A percentile compares a stretch with the other conserved stretches of the same genome.
Evolutionary conservation across 23 tunicate species (phyloP).

Genomic region (Oikopleura albicans): DNA sequence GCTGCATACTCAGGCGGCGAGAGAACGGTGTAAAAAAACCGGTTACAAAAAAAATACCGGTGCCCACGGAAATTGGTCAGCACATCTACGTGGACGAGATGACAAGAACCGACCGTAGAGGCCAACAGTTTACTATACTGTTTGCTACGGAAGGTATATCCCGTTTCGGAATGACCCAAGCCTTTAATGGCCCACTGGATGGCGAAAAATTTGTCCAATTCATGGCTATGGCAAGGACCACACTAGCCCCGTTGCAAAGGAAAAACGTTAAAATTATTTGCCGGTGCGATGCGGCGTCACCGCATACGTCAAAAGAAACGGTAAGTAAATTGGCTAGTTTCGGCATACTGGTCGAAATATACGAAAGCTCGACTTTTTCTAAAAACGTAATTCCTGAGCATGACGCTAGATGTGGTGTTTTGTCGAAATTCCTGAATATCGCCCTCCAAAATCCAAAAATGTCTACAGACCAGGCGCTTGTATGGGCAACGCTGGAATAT

Average conservation of each 20-base stretch:
- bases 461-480: neutral
- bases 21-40: neutral
- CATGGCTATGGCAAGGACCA: neutral
- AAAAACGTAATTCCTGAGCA: slow-evolving; percentile 12
- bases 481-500: neutral
- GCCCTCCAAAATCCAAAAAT: neutral
- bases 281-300: neutral
- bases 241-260: neutral
- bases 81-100: neutral
- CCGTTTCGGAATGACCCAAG: neutral
- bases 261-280: neutral
- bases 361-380: neutral
- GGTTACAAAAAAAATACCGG: neutral
- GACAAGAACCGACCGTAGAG: neutral
- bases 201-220: neutral
- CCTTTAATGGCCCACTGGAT: neutral
- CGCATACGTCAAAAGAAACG: neutral
- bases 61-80: neutral
- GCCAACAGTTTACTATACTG: neutral
- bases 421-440: neutral
- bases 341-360: neutral
- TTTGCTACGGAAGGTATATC: slow-evolving; percentile 4
- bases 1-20: neutral
- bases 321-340: neutral
- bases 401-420: neutral